Percentiles rank a stretch among this genome's conserved stretches.
These are phyloP conservation scores for Oncorhynchus nerka DNA, from an alignment of 2,113 vertebrate genomes.

Conservation along the genomic window DNA sequence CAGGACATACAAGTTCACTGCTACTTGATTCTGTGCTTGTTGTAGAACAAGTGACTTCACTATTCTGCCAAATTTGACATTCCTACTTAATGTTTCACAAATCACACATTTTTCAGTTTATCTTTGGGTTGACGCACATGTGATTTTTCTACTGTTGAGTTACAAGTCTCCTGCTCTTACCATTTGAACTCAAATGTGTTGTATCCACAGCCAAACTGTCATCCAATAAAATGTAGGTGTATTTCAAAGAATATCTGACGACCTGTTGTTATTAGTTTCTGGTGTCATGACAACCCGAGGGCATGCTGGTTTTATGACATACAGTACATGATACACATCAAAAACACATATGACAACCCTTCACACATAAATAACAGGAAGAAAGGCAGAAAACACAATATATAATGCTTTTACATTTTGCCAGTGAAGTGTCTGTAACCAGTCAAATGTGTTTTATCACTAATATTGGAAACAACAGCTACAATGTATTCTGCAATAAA, in stretches of 20 bases:
- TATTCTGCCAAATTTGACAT: constrained; percentile 25
- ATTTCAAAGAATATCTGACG: constrained; percentile 55
- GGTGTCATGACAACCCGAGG: neutral
- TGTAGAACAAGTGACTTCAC: constrained; percentile 20
- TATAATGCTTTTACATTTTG: neutral
- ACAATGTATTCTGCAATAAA: neutral
- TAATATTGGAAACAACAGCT: neutral
- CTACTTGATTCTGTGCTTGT: constrained; percentile 44
- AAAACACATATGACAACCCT: neutral
- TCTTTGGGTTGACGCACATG: constrained; percentile 28
- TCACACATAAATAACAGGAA: neutral
- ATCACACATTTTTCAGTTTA: constrained; percentile 35
- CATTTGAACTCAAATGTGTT: constrained; percentile 50
- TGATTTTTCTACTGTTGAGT: constrained; percentile 15
- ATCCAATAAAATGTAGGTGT: constrained; percentile 72
- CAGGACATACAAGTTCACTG: constrained; percentile 15
- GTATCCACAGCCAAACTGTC: constrained; percentile 65
- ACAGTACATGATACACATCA: neutral
- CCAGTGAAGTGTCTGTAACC: neutral
- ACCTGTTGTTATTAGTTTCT: neutral
- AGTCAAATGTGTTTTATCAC: neutral
- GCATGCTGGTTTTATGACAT: neutral
- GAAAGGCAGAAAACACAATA: neutral
- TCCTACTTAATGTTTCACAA: constrained; percentile 18
- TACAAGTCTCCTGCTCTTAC: constrained; percentile 42